phyloP scores from a whole-genome alignment of 2,888 invertebrate genomes.

The Zygothrica quintamaculata region DNA sequence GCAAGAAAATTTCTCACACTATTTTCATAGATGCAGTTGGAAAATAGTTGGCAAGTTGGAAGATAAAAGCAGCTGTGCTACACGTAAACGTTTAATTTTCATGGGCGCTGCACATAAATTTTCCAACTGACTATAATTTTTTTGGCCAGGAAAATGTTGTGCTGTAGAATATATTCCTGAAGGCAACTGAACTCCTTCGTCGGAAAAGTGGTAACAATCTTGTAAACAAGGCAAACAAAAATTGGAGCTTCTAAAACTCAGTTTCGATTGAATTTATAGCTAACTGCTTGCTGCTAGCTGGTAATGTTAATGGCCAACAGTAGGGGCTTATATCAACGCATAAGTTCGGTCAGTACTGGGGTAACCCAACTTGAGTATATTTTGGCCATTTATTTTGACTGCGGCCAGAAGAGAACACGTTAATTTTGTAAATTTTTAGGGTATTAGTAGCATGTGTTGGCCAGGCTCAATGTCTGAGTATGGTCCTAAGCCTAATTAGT shows the following conservation, averaged over 20 bases:
- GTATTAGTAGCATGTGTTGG: constrained; percentile 57
- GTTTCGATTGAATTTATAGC: constrained; percentile 73
- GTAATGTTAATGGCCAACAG: constrained; percentile 4
- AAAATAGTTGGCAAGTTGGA: constrained; percentile 39
- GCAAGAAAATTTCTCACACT: constrained; percentile 58
- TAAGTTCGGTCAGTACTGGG: constrained; percentile 20
- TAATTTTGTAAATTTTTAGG: constrained; percentile 60
- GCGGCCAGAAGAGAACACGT: constrained; percentile 72
- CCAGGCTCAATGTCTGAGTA: constrained; percentile 16
- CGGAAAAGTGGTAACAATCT: constrained; percentile 29
- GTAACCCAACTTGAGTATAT: constrained; percentile 35
- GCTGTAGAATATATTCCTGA: not conserved
- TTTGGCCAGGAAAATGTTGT: constrained; percentile 6
- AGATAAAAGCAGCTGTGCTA: constrained; percentile 51
- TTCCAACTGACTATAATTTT: constrained; percentile 57
- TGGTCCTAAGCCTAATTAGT: constrained; percentile 65
- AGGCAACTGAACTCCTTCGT: not conserved
- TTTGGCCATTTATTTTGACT: constrained; percentile 62
- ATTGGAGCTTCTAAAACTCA: constrained; percentile 62
- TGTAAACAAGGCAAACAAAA: constrained; percentile 69
- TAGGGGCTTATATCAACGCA: constrained; percentile 13
- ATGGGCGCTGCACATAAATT: constrained; percentile 67
- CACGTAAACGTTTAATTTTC: constrained; percentile 65
- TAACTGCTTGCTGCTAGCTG: constrained; percentile 45
- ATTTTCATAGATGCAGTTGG: constrained; percentile 50